These are phyloP conservation scores for Teinopalpus imperialis DNA, from an alignment of 2,888 invertebrate species.

Conservation along the genomic window DNA sequence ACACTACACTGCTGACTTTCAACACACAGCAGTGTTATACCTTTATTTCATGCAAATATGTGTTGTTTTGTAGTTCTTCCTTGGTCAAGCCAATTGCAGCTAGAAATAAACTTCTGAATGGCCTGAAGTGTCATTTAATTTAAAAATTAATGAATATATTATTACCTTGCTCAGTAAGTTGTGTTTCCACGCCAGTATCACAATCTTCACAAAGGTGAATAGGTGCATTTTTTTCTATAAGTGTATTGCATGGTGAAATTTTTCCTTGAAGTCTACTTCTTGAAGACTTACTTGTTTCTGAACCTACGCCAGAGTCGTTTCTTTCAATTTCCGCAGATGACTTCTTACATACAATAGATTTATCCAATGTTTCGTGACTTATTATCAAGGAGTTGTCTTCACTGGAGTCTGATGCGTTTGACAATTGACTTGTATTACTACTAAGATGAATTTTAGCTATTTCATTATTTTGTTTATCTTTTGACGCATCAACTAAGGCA, in stretches of 20 bases:
- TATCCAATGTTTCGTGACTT: conserved; percentile 81
- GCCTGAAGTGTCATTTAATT: too few species aligned
- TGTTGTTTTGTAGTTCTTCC: too few species aligned
- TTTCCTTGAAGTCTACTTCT: conserved; percentile 87
- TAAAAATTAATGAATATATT: not conserved
- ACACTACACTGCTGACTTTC: too few species aligned
- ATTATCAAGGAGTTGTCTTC: conserved; percentile 89
- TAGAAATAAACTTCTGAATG: too few species aligned
- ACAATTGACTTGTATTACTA: conserved; percentile 88
- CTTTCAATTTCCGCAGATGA: conserved; percentile 90
- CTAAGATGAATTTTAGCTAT: conserved; percentile 74
- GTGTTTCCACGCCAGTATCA: conserved; percentile 89
- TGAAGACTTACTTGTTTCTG: conserved; percentile 94
- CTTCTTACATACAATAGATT: conserved; percentile 79
- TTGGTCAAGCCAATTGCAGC: too few species aligned
- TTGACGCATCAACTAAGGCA: conserved; percentile 73
- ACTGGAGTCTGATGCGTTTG: conserved; percentile 92
- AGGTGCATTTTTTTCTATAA: conserved; percentile 80
- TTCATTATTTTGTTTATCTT: conserved; percentile 80
- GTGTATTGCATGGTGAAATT: conserved; percentile 70
- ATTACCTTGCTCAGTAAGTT: conserved; percentile 85
- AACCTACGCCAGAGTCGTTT: conserved; percentile 96
- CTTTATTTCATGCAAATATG: too few species aligned
- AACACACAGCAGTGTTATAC: too few species aligned
- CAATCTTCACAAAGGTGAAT: conserved; percentile 93